These are phyloP conservation scores for Gambusia holbrooki DNA, from an alignment of 2,113 vertebrate species.

Conservation along the genomic window DNA sequence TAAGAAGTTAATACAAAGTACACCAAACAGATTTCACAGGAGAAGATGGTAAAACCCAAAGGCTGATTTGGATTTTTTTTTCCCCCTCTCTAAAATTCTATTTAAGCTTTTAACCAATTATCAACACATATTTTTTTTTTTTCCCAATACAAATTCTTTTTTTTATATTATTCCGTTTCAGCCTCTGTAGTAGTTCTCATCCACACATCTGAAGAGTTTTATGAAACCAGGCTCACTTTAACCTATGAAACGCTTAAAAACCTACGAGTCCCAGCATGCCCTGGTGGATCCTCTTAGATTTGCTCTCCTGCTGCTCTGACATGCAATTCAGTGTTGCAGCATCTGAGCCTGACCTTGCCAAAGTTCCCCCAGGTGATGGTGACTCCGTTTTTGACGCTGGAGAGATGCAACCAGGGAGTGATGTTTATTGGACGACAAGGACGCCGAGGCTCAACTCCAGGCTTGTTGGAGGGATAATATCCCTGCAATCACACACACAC, in stretches of 20 bases:
- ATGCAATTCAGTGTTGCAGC: neutral
- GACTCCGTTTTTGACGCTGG: slow-evolving; percentile 92
- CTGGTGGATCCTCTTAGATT: neutral
- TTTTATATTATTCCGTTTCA: too few species aligned
- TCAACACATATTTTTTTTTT: too few species aligned
- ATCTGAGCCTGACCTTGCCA: slow-evolving; percentile 85
- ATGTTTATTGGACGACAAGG: slow-evolving; percentile 97
- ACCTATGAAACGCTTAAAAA: neutral
- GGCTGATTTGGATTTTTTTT: too few species aligned
- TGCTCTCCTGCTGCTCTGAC: neutral
- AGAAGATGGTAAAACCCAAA: too few species aligned
- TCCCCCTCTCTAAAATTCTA: too few species aligned
- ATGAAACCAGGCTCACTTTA: neutral
- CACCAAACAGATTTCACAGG: too few species aligned
- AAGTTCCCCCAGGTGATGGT: slow-evolving; percentile 98
- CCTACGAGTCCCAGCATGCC: slow-evolving; percentile 8
- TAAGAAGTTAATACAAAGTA: too few species aligned
- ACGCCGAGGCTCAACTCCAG: slow-evolving; percentile 95
- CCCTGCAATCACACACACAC: slow-evolving; percentile 79
- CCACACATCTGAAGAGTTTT: neutral
- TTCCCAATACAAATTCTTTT: too few species aligned
- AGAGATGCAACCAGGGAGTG: slow-evolving; percentile 96
- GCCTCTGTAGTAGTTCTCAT: too few species aligned
- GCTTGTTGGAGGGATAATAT: slow-evolving; percentile 98
- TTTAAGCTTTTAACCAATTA: too few species aligned